These are phyloP conservation scores for Phoxinus dragarum DNA, from an alignment of 2,797 vertebrate genomes.

Conservation along the genomic window DNA sequence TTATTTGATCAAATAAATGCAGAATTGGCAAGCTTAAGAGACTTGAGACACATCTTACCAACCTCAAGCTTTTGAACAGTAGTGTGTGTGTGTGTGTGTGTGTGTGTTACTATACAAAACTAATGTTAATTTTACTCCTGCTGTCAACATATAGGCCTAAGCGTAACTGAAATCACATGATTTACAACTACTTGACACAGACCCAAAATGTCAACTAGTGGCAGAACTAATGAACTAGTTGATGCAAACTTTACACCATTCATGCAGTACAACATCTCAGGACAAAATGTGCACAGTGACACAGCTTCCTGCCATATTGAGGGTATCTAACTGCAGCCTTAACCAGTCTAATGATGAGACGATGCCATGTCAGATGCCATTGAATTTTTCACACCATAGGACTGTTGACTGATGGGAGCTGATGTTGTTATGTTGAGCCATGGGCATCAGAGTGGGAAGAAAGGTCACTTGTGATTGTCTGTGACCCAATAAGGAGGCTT, in stretches of 20 bases:
- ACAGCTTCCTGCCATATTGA: slow-evolving; percentile 39
- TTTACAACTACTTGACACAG: background rate
- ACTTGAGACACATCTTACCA: background rate
- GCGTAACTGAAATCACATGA: background rate
- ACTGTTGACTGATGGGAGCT: slow-evolving; percentile 65
- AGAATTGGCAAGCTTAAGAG: background rate
- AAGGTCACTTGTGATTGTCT: slow-evolving; percentile 66
- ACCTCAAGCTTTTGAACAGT: no score
- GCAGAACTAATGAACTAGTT: background rate
- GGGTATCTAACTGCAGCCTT: slow-evolving; percentile 43
- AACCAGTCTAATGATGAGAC: slow-evolving; percentile 54
- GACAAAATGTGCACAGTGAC: slow-evolving; percentile 5
- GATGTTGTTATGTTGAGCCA: slow-evolving; percentile 67
- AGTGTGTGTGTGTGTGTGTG: no score
- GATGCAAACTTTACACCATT: background rate
- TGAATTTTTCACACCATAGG: slow-evolving; percentile 65
- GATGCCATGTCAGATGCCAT: slow-evolving; percentile 63
- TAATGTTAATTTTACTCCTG: background rate
- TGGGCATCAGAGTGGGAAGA: slow-evolving; percentile 61
- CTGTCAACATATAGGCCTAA: background rate
- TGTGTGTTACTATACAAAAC: no score
- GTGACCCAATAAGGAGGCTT: slow-evolving; percentile 65
- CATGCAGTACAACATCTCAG: background rate
- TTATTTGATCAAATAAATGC: background rate
- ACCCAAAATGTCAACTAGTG: background rate